These are phyloP conservation scores for Chesias legatella DNA, from an alignment of 2,888 invertebrate species.

Conservation along the genomic window DNA sequence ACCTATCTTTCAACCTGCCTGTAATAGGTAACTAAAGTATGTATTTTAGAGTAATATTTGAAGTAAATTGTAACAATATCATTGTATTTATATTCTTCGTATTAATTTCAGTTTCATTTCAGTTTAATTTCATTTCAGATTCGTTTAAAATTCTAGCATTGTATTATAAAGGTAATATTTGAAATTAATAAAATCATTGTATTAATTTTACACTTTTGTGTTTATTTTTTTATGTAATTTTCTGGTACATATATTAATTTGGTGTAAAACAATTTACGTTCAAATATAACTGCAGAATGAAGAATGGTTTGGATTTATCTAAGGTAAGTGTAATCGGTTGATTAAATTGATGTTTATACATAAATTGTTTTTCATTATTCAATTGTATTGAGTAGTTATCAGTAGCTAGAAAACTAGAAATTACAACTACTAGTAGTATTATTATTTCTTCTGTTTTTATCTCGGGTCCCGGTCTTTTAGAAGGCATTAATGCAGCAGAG, in stretches of 20 bases:
- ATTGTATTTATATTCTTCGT: too few relatives aligned
- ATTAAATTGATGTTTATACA: slow-evolving; percentile 46
- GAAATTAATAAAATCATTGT: too few relatives aligned
- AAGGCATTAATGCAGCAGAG: too few relatives aligned
- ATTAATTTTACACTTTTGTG: too few relatives aligned
- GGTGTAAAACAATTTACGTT: slow-evolving; percentile 48
- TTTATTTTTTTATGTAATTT: neutral
- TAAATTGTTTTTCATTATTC: slow-evolving; percentile 15
- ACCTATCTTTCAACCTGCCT: slow-evolving; percentile 9
- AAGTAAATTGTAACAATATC: slow-evolving; percentile 64
- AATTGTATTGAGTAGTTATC: neutral
- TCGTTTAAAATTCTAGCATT: too few relatives aligned
- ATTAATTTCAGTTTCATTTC: too few relatives aligned
- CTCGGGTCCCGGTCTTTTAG: too few relatives aligned
- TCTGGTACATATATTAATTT: slow-evolving; percentile 11
- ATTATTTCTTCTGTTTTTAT: too few relatives aligned
- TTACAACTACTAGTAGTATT: too few relatives aligned
- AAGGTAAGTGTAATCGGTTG: slow-evolving; percentile 59
- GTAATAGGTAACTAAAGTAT: slow-evolving; percentile 16
- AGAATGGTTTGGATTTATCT: slow-evolving; percentile 48
- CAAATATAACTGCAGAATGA: slow-evolving; percentile 52
- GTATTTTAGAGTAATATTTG: slow-evolving; percentile 51
- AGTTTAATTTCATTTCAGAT: too few relatives aligned
- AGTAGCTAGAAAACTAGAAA: slow-evolving; percentile 2
- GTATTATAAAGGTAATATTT: too few relatives aligned